Percentiles rank a stretch among this genome's conserved stretches.
These are phyloP conservation scores for Spodoptera picta DNA, from an alignment of 2,888 invertebrate genomes.

Conservation along the genomic window DNA sequence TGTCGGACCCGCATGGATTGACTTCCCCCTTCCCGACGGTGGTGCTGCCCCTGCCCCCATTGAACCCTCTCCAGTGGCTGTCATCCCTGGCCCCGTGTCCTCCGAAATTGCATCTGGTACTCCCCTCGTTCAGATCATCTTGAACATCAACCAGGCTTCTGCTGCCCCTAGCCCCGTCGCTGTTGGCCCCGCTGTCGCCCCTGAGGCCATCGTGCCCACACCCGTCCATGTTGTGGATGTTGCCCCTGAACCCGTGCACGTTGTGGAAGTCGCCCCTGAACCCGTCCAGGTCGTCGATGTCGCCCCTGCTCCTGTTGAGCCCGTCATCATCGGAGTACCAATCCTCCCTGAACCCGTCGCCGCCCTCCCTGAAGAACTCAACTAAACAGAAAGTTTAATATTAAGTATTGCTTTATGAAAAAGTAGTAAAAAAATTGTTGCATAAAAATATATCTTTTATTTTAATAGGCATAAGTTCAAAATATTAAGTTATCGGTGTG, in stretches of 20 bases:
- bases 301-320: conserved; percentile 55
- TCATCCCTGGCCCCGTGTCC: conserved; percentile 4
- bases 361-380: conserved; percentile 65
- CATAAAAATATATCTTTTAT: too few species aligned
- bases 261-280: conserved; percentile 37
- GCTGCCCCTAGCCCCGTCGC: conserved; percentile 18
- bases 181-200: conserved; percentile 8
- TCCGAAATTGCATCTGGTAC: conserved; percentile 20
- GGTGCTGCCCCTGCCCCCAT: conserved; percentile 32
- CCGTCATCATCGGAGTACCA: conserved; percentile 59
- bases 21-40: conserved; percentile 50
- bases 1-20: conserved; percentile 58
- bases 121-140: conserved; percentile 60
- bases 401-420: background rate
- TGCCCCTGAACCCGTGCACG: conserved; percentile 22
- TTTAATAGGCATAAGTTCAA: too few species aligned
- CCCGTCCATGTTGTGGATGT: conserved; percentile 27
- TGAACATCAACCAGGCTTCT: conserved; percentile 53
- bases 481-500: too few species aligned
- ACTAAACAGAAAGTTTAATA: conserved; percentile 44
- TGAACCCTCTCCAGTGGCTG: conserved; percentile 30
- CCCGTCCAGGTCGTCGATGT: conserved; percentile 32
- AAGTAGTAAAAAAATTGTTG: background rate
- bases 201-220: conserved; percentile 23
- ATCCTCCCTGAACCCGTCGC: conserved; percentile 63